phyloP scores from a whole-genome alignment of 2,888 invertebrate genomes.

The Eupithecia subumbrata region DNA sequence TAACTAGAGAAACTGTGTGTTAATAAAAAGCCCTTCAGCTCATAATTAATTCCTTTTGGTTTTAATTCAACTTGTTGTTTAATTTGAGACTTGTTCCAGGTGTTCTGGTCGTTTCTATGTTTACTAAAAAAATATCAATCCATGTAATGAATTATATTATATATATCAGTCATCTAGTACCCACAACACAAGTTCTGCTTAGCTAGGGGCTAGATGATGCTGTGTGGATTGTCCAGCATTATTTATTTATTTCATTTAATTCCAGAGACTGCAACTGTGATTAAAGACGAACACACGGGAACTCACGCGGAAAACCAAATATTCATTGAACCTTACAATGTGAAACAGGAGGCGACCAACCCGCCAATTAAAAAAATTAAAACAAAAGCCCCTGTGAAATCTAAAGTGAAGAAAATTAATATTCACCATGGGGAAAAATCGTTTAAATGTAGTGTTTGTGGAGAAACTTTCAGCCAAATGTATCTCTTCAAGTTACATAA shows the following conservation, averaged over 20 bases:
- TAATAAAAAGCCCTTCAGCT: background rate
- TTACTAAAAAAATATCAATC: no score
- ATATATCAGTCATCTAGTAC: no score
- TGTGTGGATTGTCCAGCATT: no score
- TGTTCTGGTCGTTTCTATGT: no score
- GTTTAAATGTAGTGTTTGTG: background rate
- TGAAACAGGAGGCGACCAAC: background rate
- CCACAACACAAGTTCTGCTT: no score
- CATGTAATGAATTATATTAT: no score
- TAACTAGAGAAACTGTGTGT: no score
- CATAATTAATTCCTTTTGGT: background rate
- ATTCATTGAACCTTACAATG: background rate
- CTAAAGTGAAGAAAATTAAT: slow-evolving; percentile 1
- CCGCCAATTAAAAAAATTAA: background rate
- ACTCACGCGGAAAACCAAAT: background rate
- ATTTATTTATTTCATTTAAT: no score
- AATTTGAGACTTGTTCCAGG: no score
- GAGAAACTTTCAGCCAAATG: slow-evolving; percentile 10
- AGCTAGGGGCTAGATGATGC: no score
- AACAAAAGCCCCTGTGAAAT: background rate
- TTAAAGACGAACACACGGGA: background rate
- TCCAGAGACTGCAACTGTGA: background rate
- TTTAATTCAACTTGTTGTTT: background rate
- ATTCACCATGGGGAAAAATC: background rate
- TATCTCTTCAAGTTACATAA: slow-evolving; percentile 3